phyloP scores from a whole-genome alignment of 2,797 vertebrate genomes.

The Tadarida brasiliensis region DNA sequence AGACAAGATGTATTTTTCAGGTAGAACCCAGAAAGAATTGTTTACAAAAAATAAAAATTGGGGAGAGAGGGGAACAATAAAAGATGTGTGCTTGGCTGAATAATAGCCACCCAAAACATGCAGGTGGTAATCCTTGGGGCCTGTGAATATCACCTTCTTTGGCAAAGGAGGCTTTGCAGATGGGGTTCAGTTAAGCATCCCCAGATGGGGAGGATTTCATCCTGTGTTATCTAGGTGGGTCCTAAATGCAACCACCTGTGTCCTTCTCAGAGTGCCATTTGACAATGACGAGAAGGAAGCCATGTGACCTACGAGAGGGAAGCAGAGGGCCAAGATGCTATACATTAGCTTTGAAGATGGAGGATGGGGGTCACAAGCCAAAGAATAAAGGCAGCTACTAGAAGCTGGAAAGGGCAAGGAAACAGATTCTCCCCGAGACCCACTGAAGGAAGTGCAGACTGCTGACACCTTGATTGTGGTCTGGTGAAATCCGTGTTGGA shows the following conservation, averaged over 20 bases:
- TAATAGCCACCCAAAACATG: background rate
- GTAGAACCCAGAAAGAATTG: background rate
- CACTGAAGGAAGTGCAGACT: background rate
- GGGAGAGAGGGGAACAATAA: background rate
- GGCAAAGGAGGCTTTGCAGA: background rate
- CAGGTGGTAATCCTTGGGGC: background rate
- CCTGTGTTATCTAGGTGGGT: background rate
- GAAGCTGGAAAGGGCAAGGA: background rate
- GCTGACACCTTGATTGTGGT: background rate
- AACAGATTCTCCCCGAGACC: background rate
- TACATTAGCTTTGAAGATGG: background rate
- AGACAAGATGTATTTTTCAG: constrained; percentile 12
- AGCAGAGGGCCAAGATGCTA: background rate
- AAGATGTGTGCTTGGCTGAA: background rate
- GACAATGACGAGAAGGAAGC: background rate
- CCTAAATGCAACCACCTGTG: background rate
- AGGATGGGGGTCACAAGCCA: background rate
- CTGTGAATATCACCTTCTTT: background rate
- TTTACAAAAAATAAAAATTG: background rate
- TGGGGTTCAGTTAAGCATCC: background rate
- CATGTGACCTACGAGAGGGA: background rate
- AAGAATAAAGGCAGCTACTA: background rate
- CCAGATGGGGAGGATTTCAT: background rate
- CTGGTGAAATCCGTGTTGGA: background rate
- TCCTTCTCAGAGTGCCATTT: background rate